phyloP scores from a whole-genome alignment of 2,797 vertebrate genomes.

The Rhynchonycteris naso region DNA sequence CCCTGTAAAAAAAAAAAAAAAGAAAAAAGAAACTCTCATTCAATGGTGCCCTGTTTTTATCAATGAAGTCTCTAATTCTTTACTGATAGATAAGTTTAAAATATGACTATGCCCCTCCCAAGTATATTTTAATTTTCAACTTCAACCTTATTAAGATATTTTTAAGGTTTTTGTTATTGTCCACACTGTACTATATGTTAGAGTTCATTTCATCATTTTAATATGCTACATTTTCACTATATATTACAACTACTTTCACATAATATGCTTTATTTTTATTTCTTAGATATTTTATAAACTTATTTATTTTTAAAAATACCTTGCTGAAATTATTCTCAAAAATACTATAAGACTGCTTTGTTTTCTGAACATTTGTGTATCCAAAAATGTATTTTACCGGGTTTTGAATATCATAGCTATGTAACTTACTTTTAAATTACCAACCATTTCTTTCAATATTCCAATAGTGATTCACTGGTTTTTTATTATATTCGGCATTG shows the following conservation, averaged over 20 bases:
- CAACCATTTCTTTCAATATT: neutral
- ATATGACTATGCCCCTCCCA: neutral
- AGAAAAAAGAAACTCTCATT: neutral
- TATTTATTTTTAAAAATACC: neutral
- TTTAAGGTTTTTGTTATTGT: neutral
- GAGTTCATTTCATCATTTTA: neutral
- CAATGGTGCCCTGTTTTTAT: neutral
- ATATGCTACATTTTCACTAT: neutral
- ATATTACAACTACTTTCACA: neutral
- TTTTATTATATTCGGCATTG: neutral
- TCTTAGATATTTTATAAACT: neutral
- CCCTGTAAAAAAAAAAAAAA: no score
- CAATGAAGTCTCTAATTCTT: neutral
- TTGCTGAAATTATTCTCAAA: neutral
- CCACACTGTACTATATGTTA: neutral
- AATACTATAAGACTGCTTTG: neutral
- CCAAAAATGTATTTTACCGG: neutral
- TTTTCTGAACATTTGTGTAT: neutral
- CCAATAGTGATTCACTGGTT: neutral
- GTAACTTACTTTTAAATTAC: neutral
- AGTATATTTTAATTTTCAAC: neutral
- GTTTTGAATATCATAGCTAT: neutral
- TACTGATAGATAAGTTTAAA: neutral
- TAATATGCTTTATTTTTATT: neutral
- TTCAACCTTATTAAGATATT: neutral